Evolutionary conservation across 2,797 vertebrate genomes (phyloP), one percentile per base, ranked within the genome.

Genomic region (Uromys caudimaculatus): DNA sequence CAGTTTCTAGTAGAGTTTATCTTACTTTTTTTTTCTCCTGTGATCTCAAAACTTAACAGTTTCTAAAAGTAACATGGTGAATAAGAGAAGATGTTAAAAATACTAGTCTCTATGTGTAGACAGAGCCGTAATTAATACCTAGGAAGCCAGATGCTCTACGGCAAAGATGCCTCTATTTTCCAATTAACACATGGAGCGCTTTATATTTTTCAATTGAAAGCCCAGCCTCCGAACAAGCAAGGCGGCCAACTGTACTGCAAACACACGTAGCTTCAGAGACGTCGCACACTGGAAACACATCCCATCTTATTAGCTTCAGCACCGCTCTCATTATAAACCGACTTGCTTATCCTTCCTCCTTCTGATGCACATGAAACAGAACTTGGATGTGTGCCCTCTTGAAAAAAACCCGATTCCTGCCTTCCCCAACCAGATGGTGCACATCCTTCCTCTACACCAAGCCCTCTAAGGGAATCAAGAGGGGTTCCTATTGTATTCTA

Each of bases 361-460:
- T 91, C 93, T 89, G 86, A 88, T 93, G 91, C 75, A 52, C 67
- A 92, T 91, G 89, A 97, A 97, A 92, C 89, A 93, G 82, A 95
- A 95, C 89, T 98, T 97, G 96, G 96, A 97, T 93, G 76, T 44
- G 60, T 90, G 96, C 96, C 97, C 91, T 95, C 92, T 94, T 92
- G 94, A 92, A 93, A 71, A 92, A 88, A 88, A 64, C 3, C 76
- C 32, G 89, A 90, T 76, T 97, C 89, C 89, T 97, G 97, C 96
- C 97, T 98, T 98, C 98, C 96, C 96, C 97, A 98, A 98, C 96
- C 98, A 99, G 98, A 98, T 98, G 98, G 98, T 87, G 92, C 97
- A 44, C 96, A 97, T 97, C 94, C 94, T 89, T 97, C 94, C 94
- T 89, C 91, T 94, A 88, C 90, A 93, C 94, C 93, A 97, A 95